These are phyloP conservation scores for Poeciliopsis prolifica DNA, from an alignment of 2,113 vertebrate genomes.

Conservation along the genomic window DNA sequence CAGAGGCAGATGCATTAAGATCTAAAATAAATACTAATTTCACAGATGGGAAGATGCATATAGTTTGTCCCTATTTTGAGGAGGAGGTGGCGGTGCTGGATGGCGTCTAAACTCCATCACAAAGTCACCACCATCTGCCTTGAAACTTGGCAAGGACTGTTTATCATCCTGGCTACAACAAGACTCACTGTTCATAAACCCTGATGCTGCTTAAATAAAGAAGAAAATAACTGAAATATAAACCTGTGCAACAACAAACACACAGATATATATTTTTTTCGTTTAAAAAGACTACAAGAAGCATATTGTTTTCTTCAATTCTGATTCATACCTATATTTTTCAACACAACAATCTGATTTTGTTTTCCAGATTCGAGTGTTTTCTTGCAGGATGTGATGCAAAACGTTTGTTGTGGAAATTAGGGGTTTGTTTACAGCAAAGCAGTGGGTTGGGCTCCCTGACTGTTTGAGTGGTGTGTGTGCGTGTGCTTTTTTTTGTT, in stretches of 20 bases:
- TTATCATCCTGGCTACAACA: slow-evolving; percentile 48
- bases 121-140: slow-evolving; percentile 72
- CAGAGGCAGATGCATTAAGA: not conserved
- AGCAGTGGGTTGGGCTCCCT: not conserved
- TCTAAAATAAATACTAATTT: not conserved
- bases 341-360: not conserved
- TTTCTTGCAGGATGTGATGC: not conserved
- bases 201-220: slow-evolving; percentile 40
- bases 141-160: slow-evolving; percentile 54
- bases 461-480: no score
- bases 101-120: slow-evolving; percentile 31
- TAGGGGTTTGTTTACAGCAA: not conserved
- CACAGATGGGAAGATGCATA: slow-evolving; percentile 2
- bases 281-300: slow-evolving; percentile 19
- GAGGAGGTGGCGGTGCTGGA: slow-evolving; percentile 28
- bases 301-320: not conserved
- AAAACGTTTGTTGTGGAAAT: not conserved
- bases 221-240: slow-evolving; percentile 15
- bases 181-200: slow-evolving; percentile 53
- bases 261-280: slow-evolving; percentile 35
- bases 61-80: slow-evolving; percentile 12
- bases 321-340: not conserved
- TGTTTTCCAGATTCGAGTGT: not conserved
- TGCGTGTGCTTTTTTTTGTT: no score
- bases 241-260: slow-evolving; percentile 24